A percentile compares a stretch with the other conserved stretches of the same genome.
Conservation (phyloP, 1,140 invertebrate genomes). For the Procambarus clarkii region DNA sequence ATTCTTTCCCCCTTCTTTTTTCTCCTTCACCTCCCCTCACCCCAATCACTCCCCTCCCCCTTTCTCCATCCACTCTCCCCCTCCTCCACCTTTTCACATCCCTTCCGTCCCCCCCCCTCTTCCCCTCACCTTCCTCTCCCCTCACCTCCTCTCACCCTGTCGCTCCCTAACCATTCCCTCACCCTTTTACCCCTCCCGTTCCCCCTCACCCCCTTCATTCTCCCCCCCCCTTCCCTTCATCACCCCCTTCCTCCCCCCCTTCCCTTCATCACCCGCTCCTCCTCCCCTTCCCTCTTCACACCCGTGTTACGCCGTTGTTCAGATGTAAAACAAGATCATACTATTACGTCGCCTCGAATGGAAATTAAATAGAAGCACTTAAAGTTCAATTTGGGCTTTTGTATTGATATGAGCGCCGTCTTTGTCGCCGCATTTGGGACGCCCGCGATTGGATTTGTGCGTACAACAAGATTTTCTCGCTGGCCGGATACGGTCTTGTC, state of each 20-base stretch:
- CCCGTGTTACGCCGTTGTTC: slow-evolving; percentile 14
- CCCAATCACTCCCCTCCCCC: no score
- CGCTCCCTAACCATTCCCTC: not conserved
- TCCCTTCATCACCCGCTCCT: not conserved
- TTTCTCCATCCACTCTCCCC: no score
- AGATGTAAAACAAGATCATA: slow-evolving; percentile 26
- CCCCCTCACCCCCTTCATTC: no score
- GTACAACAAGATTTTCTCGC: not conserved
- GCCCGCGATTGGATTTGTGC: not conserved
- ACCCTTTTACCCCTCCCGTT: not conserved
- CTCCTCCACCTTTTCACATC: not conserved
- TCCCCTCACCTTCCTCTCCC: not conserved
- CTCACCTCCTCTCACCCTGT: not conserved
- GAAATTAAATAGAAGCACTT: slow-evolving; percentile 49
- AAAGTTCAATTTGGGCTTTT: slow-evolving; percentile 14
- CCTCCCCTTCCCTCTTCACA: not conserved
- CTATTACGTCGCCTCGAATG: slow-evolving; percentile 38
- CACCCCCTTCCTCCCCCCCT: not conserved
- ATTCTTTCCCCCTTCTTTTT: not conserved
- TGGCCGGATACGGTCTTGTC: not conserved
- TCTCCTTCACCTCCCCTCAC: no score
- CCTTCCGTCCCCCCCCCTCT: no score
- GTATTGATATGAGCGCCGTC: not conserved
- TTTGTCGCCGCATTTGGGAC: not conserved
- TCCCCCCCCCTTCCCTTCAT: not conserved